phyloP scores from a whole-genome alignment of 2,797 vertebrate genomes.

The Tapera naevia region DNA sequence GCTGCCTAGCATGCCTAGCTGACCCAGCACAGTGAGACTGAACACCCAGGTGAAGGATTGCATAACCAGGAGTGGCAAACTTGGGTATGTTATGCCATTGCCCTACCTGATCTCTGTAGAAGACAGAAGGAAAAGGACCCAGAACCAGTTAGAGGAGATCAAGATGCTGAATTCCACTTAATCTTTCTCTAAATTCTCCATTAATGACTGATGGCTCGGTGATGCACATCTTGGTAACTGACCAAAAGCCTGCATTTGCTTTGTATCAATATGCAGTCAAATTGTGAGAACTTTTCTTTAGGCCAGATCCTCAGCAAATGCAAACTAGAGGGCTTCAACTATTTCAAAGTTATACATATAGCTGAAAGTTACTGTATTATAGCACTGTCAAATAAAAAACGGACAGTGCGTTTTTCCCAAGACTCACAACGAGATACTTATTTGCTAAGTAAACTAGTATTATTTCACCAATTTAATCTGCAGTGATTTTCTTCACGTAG shows the following conservation, averaged over 20 bases:
- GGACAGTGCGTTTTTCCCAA: rapidly evolving
- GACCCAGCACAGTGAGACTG: too few relatives aligned
- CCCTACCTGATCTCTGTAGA: too few relatives aligned
- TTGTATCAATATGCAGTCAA: background rate
- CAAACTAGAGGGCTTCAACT: background rate
- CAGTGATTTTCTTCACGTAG: background rate
- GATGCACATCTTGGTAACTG: background rate
- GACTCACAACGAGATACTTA: background rate
- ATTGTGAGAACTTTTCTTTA: background rate
- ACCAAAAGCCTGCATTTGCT: background rate
- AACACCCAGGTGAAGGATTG: background rate
- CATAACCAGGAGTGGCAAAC: background rate
- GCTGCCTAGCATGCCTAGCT: background rate
- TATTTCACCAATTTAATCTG: background rate
- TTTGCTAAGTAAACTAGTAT: background rate
- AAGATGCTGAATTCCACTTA: background rate
- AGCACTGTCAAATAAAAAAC: background rate
- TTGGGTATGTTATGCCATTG: rapidly evolving
- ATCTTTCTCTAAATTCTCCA: background rate
- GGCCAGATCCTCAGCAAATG: background rate
- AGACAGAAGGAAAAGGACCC: background rate
- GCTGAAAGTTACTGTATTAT: rapidly evolving
- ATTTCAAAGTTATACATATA: background rate
- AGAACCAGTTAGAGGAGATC: background rate
- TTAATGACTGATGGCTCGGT: background rate